These are phyloP conservation scores for Argya squamiceps DNA, from an alignment of 2,797 vertebrate species.

Conservation along the genomic window DNA sequence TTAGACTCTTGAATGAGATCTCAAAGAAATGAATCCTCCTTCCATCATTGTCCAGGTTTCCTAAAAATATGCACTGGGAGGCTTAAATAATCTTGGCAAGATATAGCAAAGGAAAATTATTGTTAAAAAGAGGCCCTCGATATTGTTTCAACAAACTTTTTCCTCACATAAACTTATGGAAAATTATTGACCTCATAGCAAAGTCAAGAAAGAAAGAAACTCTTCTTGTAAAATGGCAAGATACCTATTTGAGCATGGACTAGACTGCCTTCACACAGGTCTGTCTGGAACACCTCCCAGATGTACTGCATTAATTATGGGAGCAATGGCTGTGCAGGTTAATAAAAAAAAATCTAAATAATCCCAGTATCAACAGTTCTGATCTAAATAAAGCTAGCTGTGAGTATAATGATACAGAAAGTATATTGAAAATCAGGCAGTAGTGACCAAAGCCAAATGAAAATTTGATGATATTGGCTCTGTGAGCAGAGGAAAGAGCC, in stretches of 20 bases:
- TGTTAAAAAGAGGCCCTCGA: constrained; percentile 42
- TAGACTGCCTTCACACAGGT: background rate
- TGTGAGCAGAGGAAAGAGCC: background rate
- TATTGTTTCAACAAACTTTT: constrained; percentile 56
- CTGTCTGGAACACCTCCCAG: background rate
- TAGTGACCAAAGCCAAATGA: constrained; percentile 11
- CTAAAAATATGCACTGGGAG: constrained; percentile 27
- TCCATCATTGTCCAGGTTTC: constrained; percentile 32
- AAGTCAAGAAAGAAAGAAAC: constrained; percentile 44
- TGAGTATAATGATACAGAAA: background rate
- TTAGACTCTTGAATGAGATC: background rate
- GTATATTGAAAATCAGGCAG: background rate
- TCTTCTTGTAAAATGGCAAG: constrained; percentile 1
- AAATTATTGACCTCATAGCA: constrained; percentile 56
- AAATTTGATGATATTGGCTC: constrained; percentile 33
- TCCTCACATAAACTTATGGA: constrained; percentile 47
- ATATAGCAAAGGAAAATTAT: constrained; percentile 52
- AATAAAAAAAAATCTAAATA: background rate
- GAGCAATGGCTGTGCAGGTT: background rate
- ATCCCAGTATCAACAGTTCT: background rate
- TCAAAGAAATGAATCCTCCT: background rate
- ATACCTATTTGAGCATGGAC: background rate
- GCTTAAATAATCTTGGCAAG: constrained; percentile 66
- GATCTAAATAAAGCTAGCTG: background rate
- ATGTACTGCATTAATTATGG: background rate